Evolutionary conservation across 2,113 vertebrate species (phyloP), one percentile per base, ranked within the genome.

Genomic region (Ranitomeya variabilis): DNA sequence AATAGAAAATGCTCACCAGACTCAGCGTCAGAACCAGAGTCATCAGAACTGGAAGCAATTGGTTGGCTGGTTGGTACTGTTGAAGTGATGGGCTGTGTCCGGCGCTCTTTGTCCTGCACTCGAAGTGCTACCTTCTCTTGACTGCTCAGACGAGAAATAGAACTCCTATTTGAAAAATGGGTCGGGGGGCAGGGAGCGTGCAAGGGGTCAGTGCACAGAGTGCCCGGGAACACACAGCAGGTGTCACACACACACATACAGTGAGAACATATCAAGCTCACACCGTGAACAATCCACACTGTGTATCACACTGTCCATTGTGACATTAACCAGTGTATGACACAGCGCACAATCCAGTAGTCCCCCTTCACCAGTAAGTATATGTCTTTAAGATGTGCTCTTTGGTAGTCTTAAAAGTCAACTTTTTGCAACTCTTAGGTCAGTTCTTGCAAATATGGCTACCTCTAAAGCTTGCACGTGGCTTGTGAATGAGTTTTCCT

Each of bases 91-190:
- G 94, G 91, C 14, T 94, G 95, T 0, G 97, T 92, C 19, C 95
- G 93, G 78, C 95, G 94, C 84, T 98, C 97, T 86, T 97, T 98
- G 12, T 97, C 97, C 90, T 97, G 95, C 86, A 97, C 97, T 90
- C 97, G 97, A 0, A 98, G 94, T 6, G 94, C 96, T 89, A 96
- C 96, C 92, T 98, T 98, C 52, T 98, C 97, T 3, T 92, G 95
- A 90, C 97, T 98, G 94, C 97, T 98, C 95, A 97, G 96, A 76
- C 97, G 94, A 90, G 97, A 97, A 90, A 98, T 96, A 0, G 97
- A 97, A 90, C 92, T 97, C 92, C 97, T 98, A 86, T 2, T 91
- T 91, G 93, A 93, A 89, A 83, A 83, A 91, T 62, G 90, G 91
- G 92, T 91, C 12, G 73, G 73, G 92, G 91, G 84, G 83, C 51